These are phyloP conservation scores for Trichomalopsis sarcophagae DNA, from an alignment of 1,140 invertebrate genomes.

Conservation along the genomic window DNA sequence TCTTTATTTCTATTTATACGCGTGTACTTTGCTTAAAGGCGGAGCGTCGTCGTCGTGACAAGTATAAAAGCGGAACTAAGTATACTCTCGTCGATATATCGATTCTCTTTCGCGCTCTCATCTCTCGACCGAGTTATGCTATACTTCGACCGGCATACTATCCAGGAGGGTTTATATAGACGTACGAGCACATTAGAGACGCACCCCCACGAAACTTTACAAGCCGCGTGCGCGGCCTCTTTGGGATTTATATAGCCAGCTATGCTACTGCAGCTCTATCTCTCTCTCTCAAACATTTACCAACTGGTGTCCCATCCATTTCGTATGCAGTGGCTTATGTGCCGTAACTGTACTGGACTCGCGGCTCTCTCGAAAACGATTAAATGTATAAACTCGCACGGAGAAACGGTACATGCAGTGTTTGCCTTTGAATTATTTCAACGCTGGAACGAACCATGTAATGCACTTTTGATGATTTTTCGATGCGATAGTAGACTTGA, in stretches of 20 bases:
- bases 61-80: not conserved
- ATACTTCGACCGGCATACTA: not conserved
- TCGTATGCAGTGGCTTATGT: no score
- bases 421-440: no score
- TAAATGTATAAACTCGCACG: no score
- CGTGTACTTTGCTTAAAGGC: not conserved
- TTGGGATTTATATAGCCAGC: not conserved
- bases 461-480: no score
- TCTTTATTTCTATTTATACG: constrained; percentile 2
- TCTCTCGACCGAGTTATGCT: constrained; percentile 5
- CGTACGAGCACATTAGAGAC: not conserved
- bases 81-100: constrained; percentile 37
- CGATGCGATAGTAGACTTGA: no score
- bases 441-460: no score
- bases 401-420: no score
- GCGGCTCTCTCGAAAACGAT: no score
- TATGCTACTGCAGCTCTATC: not conserved
- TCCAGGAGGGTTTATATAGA: not conserved
- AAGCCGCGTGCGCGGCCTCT: not conserved
- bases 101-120: constrained; percentile 1
- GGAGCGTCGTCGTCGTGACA: not conserved
- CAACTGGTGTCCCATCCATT: no score
- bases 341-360: no score
- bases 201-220: constrained; percentile 3
- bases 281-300: not conserved